Evolutionary conservation across 2,888 invertebrate genomes (phyloP), one percentile per base, ranked within the genome.

Genomic region (Metalampra italica): DNA sequence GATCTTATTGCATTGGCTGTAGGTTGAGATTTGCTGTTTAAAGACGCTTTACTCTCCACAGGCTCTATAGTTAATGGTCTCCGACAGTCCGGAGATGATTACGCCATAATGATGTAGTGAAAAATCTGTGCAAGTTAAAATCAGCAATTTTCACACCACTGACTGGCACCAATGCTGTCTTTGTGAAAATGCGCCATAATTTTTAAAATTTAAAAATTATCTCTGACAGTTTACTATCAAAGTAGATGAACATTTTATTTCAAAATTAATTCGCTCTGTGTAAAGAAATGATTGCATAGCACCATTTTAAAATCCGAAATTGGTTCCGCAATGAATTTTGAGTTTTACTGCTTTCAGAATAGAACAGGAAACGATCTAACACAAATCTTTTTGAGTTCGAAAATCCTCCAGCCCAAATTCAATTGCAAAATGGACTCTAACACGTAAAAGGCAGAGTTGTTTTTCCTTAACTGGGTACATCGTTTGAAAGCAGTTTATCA

Each of bases 281-380:
- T 34, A 11, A 34, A 34, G 34, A 34, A 34, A 34, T 4, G 34
- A 9, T 34, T 37, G 12, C 37, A 12, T 37, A 37, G 7, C 9
- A 34, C 34, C 11, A 34, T 11, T 34, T 34, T 34, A 3, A 34
- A 37, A 37, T 12, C 32, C 11, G 37, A 7, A 12, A 37, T 12
- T 2, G n/a, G 60, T 55, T 57, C 47, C 57, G 69, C 74, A 79
- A 78, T 75, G 77, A 75, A 84, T 75, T 75, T 68, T 83, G 77
- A 68, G 64, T 83, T 86, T 86, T 83, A 85, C 78, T 54, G 64
- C 73, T 63, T 73, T 71, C 57, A 72, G 75, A 81, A 84, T 83
- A 85, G 81, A 83, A 84, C 78, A 76, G 82, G 82, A 85, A 84
- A 84, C 71, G 73, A 81, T 64, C 54, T 71, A 69, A 75, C 75